These are phyloP conservation scores for Drosophila sechellia DNA, from an alignment of 1,140 invertebrate species.

Conservation along the genomic window DNA sequence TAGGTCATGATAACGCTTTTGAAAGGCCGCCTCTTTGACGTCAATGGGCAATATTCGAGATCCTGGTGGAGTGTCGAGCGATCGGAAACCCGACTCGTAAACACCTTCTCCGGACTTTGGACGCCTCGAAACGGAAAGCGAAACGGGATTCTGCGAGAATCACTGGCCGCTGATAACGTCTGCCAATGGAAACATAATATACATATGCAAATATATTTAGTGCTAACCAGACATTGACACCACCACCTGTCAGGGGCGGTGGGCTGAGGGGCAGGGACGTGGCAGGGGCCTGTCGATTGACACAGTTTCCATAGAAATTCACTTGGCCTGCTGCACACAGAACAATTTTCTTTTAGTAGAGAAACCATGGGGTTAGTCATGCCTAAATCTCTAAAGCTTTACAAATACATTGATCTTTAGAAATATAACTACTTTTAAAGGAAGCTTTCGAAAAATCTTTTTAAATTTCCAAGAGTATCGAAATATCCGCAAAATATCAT, in stretches of 20 bases:
- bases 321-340: neutral
- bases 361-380: too few species aligned
- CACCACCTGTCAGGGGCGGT: conserved; percentile 26
- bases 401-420: too few species aligned
- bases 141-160: conserved; percentile 30
- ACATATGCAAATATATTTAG: neutral
- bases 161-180: conserved; percentile 8
- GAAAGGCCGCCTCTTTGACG: conserved; percentile 36
- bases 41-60: conserved; percentile 44
- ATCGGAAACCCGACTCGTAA: conserved; percentile 43
- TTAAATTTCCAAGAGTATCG: too few species aligned
- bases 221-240: conserved; percentile 24
- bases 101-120: conserved; percentile 57
- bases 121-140: conserved; percentile 41
- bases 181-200: neutral
- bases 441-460: too few species aligned
- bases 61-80: conserved; percentile 45
- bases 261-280: neutral
- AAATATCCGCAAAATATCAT: too few species aligned
- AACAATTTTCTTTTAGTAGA: neutral
- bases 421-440: too few species aligned
- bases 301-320: conserved; percentile 30
- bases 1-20: conserved; percentile 19
- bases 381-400: too few species aligned
- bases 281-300: conserved; percentile 27